Evolutionary conservation across 2,888 invertebrate species (phyloP).

Genomic region (Nomada fabriciana): DNA sequence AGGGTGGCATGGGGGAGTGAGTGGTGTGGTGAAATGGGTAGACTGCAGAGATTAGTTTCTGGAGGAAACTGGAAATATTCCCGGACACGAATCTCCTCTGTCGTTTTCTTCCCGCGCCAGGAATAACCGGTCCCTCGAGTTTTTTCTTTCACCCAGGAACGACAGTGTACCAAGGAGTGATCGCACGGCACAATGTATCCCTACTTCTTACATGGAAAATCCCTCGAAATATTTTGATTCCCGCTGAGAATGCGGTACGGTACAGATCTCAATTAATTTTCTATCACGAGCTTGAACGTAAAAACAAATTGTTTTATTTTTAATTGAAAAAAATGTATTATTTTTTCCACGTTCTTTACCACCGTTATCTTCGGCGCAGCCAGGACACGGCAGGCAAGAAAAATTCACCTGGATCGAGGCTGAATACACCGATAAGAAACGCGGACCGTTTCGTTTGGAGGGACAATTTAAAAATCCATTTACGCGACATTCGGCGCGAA

Average conservation of each 20-base stretch:
- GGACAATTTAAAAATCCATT: conserved; percentile 70
- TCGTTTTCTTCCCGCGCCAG: conserved; percentile 5
- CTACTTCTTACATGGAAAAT: conserved; percentile 3
- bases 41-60: conserved; percentile 43
- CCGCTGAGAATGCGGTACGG: no score
- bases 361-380: no score
- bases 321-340: no score
- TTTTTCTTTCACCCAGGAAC: conserved; percentile 3
- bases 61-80: neutral
- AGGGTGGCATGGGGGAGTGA: conserved; percentile 6
- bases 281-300: no score
- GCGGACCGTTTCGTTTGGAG: conserved; percentile 46
- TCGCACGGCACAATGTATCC: conserved; percentile 16
- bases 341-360: no score
- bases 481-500: conserved; percentile 54
- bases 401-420: no score
- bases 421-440: conserved; percentile 50
- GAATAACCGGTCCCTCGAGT: conserved; percentile 14
- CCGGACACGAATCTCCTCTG: conserved; percentile 36
- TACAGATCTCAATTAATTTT: no score
- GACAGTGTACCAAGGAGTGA: neutral
- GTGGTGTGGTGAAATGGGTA: conserved; percentile 15
- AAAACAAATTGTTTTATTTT: no score
- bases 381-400: no score
- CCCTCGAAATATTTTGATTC: no score